Base-by-base conservation (phyloP, 1,140 invertebrate genomes). In the Leptonema lineaticorne region DNA sequence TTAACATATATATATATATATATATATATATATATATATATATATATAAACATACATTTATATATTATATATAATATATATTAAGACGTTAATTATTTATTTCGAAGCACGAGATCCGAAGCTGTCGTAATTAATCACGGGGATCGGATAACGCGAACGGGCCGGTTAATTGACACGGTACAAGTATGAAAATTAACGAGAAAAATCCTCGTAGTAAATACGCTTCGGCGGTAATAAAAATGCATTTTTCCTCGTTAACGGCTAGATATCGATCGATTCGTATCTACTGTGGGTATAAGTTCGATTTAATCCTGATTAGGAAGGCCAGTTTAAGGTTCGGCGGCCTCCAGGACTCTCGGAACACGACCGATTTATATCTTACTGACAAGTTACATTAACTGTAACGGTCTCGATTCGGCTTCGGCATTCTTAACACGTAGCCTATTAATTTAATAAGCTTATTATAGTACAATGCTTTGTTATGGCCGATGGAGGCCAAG, bases 311-410 rank as follows among this genome's bases (percentile, higher is more conserved):
- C 50, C 50, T 53, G 50, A 53, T 53, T 53, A 53, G 30, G n/a
- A n/a, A n/a, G 57, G 57, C 18, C 57, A 59, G n/a, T 59, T 16
- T n/a, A 14, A 59, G n/a, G 57, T 59, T 33, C 57, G 33, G 1
- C 24, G 30, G 20, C 20, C 50, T 14, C 37, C 14, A 6, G 4
- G 37, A 2, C 24, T 41, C 5, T 26, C 8, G 20, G 9, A 30
- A 27, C 30, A 8, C 14, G 27, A 53, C 33, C 57, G 28, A 59
- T 59, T 28, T 59, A 59, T n/a, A n/a, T 59, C 57, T 59, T 29
- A 59, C 33, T 59, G 57, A 59, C 57, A 59, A 53, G 57, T 28
- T 33, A 59, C 57, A 59, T 59, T 30, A 53, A 30, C 57, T 7
- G 57, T 18, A 22, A 22, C 20, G 7, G 48, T 16, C 20, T 53